A percentile compares a stretch with the other conserved stretches of the same genome.
phyloP scores from a whole-genome alignment of 2,113 vertebrate genomes.

The Romanogobio albipinnatus region DNA sequence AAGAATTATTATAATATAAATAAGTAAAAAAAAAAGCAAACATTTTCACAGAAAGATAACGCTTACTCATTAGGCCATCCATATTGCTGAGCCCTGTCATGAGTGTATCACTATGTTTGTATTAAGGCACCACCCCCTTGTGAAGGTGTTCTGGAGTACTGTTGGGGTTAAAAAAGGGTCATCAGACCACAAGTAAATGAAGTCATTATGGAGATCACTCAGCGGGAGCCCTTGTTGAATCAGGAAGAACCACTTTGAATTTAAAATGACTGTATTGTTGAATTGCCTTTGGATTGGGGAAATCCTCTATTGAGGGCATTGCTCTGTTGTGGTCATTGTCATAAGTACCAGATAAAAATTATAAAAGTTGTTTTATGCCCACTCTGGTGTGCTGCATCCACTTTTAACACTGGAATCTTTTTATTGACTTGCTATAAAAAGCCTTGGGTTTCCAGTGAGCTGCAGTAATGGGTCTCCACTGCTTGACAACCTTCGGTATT shows the following conservation, averaged over 20 bases:
- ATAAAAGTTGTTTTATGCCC: constrained; percentile 8
- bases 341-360: constrained; percentile 24
- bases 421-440: constrained; percentile 9
- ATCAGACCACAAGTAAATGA: constrained; percentile 14
- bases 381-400: background rate
- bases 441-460: background rate
- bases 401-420: constrained; percentile 8
- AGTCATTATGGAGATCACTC: constrained; percentile 28
- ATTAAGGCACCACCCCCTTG: background rate
- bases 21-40: background rate
- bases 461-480: background rate
- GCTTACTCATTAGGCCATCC: background rate
- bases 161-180: constrained; percentile 41
- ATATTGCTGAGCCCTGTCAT: background rate
- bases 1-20: background rate
- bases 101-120: background rate
- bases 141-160: constrained; percentile 10
- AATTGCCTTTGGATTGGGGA: background rate
- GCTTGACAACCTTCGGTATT: background rate
- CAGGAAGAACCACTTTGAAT: constrained; percentile 34
- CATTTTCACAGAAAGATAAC: background rate
- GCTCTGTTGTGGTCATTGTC: constrained; percentile 43
- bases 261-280: constrained; percentile 7
- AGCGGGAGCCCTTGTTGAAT: constrained; percentile 35
- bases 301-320: constrained; percentile 28